Evolutionary conservation across 1,140 invertebrate species (phyloP).

Genomic region (Neodiprion fabricii): DNA sequence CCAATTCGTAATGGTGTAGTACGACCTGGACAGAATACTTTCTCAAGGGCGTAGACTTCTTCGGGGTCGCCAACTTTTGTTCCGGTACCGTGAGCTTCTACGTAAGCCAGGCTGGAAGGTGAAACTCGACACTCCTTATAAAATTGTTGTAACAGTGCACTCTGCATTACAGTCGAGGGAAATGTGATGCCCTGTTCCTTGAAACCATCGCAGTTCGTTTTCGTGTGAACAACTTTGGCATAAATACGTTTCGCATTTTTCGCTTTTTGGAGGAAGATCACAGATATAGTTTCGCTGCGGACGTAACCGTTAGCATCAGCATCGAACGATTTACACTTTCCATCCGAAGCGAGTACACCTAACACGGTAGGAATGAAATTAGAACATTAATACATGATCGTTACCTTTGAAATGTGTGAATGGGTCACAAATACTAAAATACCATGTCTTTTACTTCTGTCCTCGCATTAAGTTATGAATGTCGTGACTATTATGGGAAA

Average conservation of each 20-base stretch:
- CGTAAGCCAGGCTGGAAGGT: conserved; percentile 75
- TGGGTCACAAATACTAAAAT: too few species aligned
- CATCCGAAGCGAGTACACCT: conserved; percentile 86
- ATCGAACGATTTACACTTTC: conserved; percentile 91
- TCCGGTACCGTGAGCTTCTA: conserved; percentile 93
- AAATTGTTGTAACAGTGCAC: conserved; percentile 79
- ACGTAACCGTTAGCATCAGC: conserved; percentile 78
- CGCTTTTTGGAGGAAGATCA: conserved; percentile 82
- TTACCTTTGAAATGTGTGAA: neutral
- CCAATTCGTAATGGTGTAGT: conserved; percentile 80
- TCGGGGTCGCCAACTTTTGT: conserved; percentile 85
- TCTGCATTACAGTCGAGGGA: conserved; percentile 85
- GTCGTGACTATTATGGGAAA: too few species aligned
- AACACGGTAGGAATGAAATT: conserved; percentile 56
- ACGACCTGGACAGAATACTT: conserved; percentile 77
- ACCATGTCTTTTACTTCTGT: too few species aligned
- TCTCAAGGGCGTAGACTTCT: conserved; percentile 85
- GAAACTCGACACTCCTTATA: conserved; percentile 84
- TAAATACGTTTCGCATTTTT: conserved; percentile 81
- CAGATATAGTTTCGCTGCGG: conserved; percentile 78
- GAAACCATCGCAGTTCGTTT: conserved; percentile 80
- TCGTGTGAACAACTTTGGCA: conserved; percentile 71
- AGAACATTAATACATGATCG: neutral
- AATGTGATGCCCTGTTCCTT: conserved; percentile 92
- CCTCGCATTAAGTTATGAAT: too few species aligned